These are phyloP conservation scores for Sciurus niger DNA, from an alignment of 2,113 vertebrate genomes.

Conservation along the genomic window DNA sequence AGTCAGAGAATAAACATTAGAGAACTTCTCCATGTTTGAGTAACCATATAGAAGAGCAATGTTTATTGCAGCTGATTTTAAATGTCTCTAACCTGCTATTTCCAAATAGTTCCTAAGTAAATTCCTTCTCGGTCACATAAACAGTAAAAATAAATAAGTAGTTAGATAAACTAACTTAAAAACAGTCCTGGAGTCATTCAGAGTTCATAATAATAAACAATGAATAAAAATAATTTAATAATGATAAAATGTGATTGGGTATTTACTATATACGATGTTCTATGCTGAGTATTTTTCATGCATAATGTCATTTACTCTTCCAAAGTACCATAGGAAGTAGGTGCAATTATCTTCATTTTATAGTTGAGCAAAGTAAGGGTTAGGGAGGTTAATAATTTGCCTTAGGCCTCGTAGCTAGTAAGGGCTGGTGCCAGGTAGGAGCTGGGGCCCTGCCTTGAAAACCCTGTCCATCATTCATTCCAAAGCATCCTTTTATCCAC, in stretches of 20 bases:
- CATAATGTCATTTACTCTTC: neutral
- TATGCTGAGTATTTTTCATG: neutral
- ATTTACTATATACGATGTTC: neutral
- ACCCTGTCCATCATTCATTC: neutral
- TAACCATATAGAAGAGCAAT: neutral
- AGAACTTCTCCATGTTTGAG: neutral
- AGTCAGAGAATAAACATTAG: constrained; percentile 33
- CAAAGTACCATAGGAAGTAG: neutral
- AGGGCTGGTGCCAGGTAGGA: neutral
- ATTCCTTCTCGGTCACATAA: constrained; percentile 40
- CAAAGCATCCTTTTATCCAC: neutral
- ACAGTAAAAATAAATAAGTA: no score
- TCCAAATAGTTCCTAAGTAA: neutral
- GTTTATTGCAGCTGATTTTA: constrained; percentile 23
- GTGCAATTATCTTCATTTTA: neutral
- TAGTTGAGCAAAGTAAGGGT: neutral
- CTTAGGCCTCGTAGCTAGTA: neutral
- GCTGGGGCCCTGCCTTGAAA: neutral
- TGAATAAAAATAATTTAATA: neutral
- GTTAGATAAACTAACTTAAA: neutral
- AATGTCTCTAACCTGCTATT: neutral
- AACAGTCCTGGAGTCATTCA: neutral
- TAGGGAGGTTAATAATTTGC: neutral
- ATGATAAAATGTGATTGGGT: neutral
- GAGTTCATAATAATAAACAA: neutral